Base-by-base conservation (phyloP, 1,140 invertebrate species). In the Heliconius hermathena region DNA sequence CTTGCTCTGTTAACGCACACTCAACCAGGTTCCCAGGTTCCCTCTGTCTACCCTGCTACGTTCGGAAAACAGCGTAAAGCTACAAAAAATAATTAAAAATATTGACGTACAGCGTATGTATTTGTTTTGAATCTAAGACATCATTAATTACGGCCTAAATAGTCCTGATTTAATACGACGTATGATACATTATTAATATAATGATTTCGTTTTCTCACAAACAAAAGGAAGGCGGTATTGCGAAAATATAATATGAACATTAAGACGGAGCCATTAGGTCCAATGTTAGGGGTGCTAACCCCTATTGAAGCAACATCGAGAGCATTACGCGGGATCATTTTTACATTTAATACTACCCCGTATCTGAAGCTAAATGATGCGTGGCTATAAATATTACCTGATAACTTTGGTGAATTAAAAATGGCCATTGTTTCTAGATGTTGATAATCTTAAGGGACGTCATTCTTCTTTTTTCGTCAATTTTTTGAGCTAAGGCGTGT, bases 211-310 rank as follows among this genome's bases (percentile, higher is more conserved):
- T 74, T n/a, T 36, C 26, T 66, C 38, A 66, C 46, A 79, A 36
- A 80, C 74, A 80, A 80, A 80, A 16, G 79, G 49, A 73, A 22
- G 60, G 26, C 71, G 76, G 74, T 77, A 80, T 80, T 57, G 20
- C 71, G 49, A 72, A 80, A 76, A 76, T 80, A 80, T 80, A 80
- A 80, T 74, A 77, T 77, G 71, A 77, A 77, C 75, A 77, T 80
- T 80, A 80, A 80, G 71, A 80, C 57, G 33, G 38, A 38, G 57
- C 79, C 74, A 80, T 80, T 80, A 77, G 41, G 79, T 77, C 77
- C 75, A 80, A 75, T 76, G 71, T 76, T 80, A 77, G 74, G 71
- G 74, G 76, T 80, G 41, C 41, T 13, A 16, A 46, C 36, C 71
- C 16, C 79, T 76, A 77, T 54, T 77, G 66, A 80, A 57, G 74